phyloP scores from a whole-genome alignment of 2,888 invertebrate genomes.

The Coremacera marginata region DNA sequence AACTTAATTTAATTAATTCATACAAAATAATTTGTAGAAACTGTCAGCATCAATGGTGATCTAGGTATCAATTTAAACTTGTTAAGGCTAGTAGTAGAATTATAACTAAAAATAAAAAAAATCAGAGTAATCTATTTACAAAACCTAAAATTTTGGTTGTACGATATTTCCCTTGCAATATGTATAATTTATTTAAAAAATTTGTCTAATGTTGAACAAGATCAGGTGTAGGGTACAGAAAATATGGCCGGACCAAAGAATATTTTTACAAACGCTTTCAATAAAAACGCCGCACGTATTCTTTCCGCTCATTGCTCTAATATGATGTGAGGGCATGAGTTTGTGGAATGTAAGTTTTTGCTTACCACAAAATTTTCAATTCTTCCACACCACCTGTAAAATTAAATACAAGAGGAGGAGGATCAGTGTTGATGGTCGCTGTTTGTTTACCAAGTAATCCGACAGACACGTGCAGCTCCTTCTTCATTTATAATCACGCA shows the following conservation, averaged over 20 bases:
- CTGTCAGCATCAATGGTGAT: background rate
- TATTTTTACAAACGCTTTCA: background rate
- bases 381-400: conserved; percentile 22
- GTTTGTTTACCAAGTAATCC: background rate
- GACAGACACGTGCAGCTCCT: conserved; percentile 37
- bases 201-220: too few relatives aligned
- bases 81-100: too few relatives aligned
- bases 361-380: background rate
- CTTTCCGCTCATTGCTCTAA: conserved; percentile 16
- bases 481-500: conserved; percentile 26
- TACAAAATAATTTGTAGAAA: background rate
- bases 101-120: too few relatives aligned
- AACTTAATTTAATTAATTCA: background rate
- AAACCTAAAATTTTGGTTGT: too few relatives aligned
- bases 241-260: background rate
- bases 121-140: too few relatives aligned
- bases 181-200: too few relatives aligned
- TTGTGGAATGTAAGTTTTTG: conserved; percentile 13
- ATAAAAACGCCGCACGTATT: background rate
- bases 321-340: conserved; percentile 16
- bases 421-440: background rate
- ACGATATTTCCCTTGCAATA: too few relatives aligned
- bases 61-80: too few relatives aligned
- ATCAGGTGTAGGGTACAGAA: too few relatives aligned
- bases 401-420: background rate